Evolutionary conservation across 2,888 invertebrate species (phyloP), one percentile per base, ranked within the genome.

Genomic region (Schizotus pectinicornis): DNA sequence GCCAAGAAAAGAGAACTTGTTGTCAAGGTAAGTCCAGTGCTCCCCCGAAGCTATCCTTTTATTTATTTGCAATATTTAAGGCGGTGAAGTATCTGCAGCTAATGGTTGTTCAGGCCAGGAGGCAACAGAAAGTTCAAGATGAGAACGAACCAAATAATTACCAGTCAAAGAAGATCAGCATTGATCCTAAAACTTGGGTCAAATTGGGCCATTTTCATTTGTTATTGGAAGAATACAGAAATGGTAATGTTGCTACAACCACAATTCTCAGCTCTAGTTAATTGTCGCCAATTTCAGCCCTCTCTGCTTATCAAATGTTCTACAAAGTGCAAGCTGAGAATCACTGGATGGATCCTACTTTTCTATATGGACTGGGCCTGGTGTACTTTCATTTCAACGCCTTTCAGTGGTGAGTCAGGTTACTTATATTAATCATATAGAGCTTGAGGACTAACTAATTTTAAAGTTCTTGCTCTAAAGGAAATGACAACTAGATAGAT

Each of bases 381-480:
- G 95, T 95, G 61, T 98, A 98, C 79, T 97, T 95, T 78, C 96
- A 98, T 80, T 98, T 91, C 82, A 95, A 95, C 77, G 91, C 94
- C 34, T 97, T 92, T 81, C 90, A 93, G 79, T 95, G 95, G 98
- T 98, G 80, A 94, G 95, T 89, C 36, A 31, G 5, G 5, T 22
- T 22, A 22, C 5, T 22, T 22, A 22, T 22, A 22, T 22, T 22
- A 22, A 22, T 22, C 5, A 22, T 22, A 22, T 2, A 5, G 5
- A 22, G 5, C 2, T 22, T 22, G 22, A 22, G 5, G n/a, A n/a
- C n/a, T n/a, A n/a, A n/a, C n/a, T n/a, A n/a, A n/a, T n/a, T n/a
- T n/a, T n/a, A n/a, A n/a, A n/a, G n/a, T n/a, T n/a, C n/a, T n/a
- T n/a, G n/a, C n/a, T n/a, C n/a, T n/a, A n/a, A n/a, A n/a, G n/a